Evolutionary conservation across 2,888 invertebrate genomes (phyloP).

Genomic region (Himalopsyche japonica): DNA sequence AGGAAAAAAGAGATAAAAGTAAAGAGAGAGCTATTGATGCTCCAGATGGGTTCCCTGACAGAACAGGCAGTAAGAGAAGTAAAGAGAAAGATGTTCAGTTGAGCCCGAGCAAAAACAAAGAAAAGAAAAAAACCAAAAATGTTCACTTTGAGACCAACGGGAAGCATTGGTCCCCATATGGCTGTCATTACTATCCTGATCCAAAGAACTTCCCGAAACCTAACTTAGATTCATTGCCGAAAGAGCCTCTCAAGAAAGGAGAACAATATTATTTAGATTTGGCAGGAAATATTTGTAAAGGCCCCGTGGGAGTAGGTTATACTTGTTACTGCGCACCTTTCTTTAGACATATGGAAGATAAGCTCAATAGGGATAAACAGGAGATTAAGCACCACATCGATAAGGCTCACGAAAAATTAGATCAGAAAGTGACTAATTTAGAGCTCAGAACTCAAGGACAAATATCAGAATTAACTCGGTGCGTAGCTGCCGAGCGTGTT

Average conservation of each 20-base stretch:
- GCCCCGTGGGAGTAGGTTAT: constrained; percentile 91
- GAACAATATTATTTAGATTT: constrained; percentile 94
- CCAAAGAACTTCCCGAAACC: constrained; percentile 84
- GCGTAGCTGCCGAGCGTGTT: constrained; percentile 66
- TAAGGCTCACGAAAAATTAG: constrained; percentile 76
- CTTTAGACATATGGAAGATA: constrained; percentile 84
- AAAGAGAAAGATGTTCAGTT: constrained; percentile 44
- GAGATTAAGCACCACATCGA: constrained; percentile 79
- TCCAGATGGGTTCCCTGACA: constrained; percentile 49
- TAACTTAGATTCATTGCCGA: constrained; percentile 81
- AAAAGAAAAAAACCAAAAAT: constrained; percentile 58
- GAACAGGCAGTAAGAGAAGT: constrained; percentile 48
- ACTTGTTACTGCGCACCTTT: constrained; percentile 93
- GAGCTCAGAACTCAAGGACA: constrained; percentile 75
- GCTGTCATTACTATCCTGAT: constrained; percentile 89
- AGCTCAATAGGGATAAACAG: constrained; percentile 77
- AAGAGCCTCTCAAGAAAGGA: constrained; percentile 82
- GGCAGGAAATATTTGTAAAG: constrained; percentile 93
- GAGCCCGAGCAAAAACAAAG: constrained; percentile 52
- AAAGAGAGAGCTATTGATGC: constrained; percentile 61
- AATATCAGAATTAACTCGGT: constrained; percentile 69
- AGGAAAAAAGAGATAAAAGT: constrained; percentile 52
- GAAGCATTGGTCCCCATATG: constrained; percentile 83
- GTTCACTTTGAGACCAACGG: constrained; percentile 60
- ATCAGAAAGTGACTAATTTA: constrained; percentile 78